Percentiles rank a stretch among this genome's conserved stretches.
phyloP scores from a whole-genome alignment of 2,888 invertebrate species.

The Andrena bicolor region DNA sequence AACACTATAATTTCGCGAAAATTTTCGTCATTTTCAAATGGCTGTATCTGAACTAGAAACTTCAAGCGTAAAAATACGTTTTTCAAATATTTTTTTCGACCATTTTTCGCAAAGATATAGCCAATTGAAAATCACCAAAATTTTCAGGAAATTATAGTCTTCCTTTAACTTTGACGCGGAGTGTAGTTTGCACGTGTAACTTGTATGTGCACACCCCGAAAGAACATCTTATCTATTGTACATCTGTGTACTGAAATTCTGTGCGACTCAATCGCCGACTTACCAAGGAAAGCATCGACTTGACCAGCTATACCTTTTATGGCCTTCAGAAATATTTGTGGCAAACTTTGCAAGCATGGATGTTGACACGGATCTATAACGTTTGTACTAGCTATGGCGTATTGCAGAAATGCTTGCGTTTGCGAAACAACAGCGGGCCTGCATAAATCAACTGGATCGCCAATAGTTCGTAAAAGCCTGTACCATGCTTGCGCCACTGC shows the following conservation, averaged over 20 bases:
- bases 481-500: conserved; percentile 98
- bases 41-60: too few species aligned
- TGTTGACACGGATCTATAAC: conserved; percentile 96
- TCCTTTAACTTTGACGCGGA: too few species aligned
- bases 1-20: too few species aligned
- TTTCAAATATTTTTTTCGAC: too few species aligned
- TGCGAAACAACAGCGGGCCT: conserved; percentile 91
- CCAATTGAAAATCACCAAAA: too few species aligned
- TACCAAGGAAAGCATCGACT: conserved; percentile 98
- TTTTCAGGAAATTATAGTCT: too few species aligned
- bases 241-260: conserved; percentile 2
- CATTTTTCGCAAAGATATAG: too few species aligned
- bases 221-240: conserved; percentile 3
- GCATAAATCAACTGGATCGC: conserved; percentile 97
- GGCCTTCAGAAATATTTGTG: conserved; percentile 96
- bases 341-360: conserved; percentile 93
- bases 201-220: background rate
- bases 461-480: conserved; percentile 96
- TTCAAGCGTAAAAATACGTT: too few species aligned
- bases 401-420: conserved; percentile 92
- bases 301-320: conserved; percentile 97
- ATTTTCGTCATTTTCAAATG: too few species aligned
- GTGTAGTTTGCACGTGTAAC: background rate
- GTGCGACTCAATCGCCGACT: conserved; percentile 75
- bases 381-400: conserved; percentile 91